A percentile compares a stretch with the other conserved stretches of the same genome.
These are phyloP conservation scores for Sepiola atlantica DNA, from an alignment of 2,888 invertebrate genomes.

Conservation along the genomic window DNA sequence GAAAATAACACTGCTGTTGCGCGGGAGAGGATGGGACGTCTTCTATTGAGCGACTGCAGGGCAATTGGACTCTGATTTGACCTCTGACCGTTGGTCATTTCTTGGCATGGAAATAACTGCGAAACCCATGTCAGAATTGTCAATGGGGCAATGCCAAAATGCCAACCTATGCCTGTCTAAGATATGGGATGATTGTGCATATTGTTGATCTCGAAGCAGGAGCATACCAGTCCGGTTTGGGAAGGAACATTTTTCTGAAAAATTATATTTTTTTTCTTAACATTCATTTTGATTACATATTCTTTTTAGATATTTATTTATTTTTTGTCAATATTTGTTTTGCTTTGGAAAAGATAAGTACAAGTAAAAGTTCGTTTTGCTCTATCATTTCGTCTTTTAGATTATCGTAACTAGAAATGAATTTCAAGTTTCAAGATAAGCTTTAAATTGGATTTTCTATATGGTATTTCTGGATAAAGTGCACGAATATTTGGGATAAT, in stretches of 20 bases:
- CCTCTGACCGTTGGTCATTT: constrained; percentile 18
- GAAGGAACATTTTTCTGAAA: not conserved
- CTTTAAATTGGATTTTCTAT: too few relatives aligned
- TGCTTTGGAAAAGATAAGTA: too few relatives aligned
- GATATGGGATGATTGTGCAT: not conserved
- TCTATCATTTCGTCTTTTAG: not conserved
- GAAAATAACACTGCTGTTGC: not conserved
- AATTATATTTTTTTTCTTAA: not conserved
- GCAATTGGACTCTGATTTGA: constrained; percentile 9
- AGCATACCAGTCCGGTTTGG: not conserved
- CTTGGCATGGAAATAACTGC: not conserved
- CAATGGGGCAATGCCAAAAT: constrained; percentile 5
- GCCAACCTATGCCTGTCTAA: not conserved
- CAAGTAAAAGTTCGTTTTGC: too few relatives aligned
- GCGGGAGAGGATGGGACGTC: not conserved
- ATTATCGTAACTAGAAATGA: too few relatives aligned
- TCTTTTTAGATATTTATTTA: too few relatives aligned
- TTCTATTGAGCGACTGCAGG: not conserved
- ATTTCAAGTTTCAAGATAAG: too few relatives aligned
- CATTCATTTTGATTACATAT: too few relatives aligned
- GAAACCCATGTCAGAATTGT: not conserved
- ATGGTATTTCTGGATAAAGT: too few relatives aligned
- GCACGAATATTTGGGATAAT: too few relatives aligned
- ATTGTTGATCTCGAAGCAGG: not conserved
- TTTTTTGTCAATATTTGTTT: too few relatives aligned